Evolutionary conservation across 1,140 invertebrate genomes (phyloP), one percentile per base, ranked within the genome.

Genomic region (Diplogasteroides magnus): DNA sequence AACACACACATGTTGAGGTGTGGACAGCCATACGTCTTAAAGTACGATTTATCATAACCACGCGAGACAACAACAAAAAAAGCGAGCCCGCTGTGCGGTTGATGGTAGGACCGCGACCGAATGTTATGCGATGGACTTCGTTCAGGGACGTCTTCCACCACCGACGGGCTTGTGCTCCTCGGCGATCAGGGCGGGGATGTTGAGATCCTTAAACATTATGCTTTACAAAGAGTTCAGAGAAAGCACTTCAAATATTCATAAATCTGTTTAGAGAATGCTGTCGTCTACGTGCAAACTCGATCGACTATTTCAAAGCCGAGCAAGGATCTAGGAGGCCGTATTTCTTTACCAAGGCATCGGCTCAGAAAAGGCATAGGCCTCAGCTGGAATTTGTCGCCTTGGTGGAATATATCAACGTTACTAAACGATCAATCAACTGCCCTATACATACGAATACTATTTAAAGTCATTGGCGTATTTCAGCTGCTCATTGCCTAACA

Each of bases 191-290:
- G 57, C 56, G 26, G 65, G 63, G 64, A 70, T 64, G 63, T 15
- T 23, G 68, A 69, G 27, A 3, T 65, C 61, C 68, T 69, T 26
- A 69, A 69, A 69, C 3, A 27, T 6, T 19, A 68, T 23, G 14
- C 15, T 26, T 65, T 2, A 28, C 13, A 63, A 63, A 63, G 15
- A 26, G 29, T 14, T 61, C 13, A 61, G 27, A 63, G 61, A 63
- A 63, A 31, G 27, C 28, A 61, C 0, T 15, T 48, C 11, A 66
- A 63, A 66, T 66, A 13, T 63, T 6, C 6, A 57, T n/a, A 66
- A 1, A 66, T n/a, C 28, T 60, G 58, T 60, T 23, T 55, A 55
- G 23, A 67, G 19, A 6, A 31, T 29, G 19, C 57, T 67, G 29
- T 67, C 59, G 28, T 57, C 26, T 14, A 31, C 65, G 55, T 67